These are phyloP conservation scores for Zootermopsis nevadensis DNA, from an alignment of 2,888 invertebrate species.

Conservation along the genomic window DNA sequence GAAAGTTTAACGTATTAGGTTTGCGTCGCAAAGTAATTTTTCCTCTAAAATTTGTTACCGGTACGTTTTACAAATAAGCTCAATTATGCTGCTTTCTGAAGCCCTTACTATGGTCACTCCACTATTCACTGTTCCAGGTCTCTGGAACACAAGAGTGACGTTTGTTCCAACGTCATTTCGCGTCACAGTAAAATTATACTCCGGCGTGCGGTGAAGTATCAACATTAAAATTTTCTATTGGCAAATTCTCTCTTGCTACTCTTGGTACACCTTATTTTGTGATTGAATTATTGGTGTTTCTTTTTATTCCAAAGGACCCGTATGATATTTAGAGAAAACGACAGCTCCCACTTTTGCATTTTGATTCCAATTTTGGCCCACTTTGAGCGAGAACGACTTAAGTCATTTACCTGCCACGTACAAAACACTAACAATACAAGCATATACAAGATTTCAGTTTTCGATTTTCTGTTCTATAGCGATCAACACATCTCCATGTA, in stretches of 20 bases:
- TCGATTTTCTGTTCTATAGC: too few relatives aligned
- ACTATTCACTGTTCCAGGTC: background rate
- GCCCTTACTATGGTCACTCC: constrained; percentile 29
- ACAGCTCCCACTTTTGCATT: constrained; percentile 31
- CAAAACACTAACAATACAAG: too few relatives aligned
- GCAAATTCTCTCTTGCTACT: background rate
- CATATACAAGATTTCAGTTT: too few relatives aligned
- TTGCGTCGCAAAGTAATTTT: constrained; percentile 41
- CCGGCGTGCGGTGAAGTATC: too few relatives aligned
- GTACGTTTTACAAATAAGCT: constrained; percentile 43
- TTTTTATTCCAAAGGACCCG: background rate
- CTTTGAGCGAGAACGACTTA: background rate
- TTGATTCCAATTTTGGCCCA: background rate
- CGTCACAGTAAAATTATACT: too few relatives aligned
- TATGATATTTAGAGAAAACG: background rate
- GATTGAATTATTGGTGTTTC: background rate
- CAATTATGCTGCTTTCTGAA: constrained; percentile 30
- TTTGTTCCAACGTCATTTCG: background rate
- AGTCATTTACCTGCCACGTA: background rate
- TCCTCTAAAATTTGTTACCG: constrained; percentile 35
- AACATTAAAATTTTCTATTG: too few relatives aligned
- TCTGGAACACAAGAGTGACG: constrained; percentile 27
- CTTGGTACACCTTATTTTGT: background rate
- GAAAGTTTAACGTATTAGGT: constrained; percentile 40
- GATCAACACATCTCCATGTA: too few relatives aligned